Evolutionary conservation across 2,113 vertebrate genomes (phyloP), one percentile per base, ranked within the genome.

Genomic region (Cathartes aura): DNA sequence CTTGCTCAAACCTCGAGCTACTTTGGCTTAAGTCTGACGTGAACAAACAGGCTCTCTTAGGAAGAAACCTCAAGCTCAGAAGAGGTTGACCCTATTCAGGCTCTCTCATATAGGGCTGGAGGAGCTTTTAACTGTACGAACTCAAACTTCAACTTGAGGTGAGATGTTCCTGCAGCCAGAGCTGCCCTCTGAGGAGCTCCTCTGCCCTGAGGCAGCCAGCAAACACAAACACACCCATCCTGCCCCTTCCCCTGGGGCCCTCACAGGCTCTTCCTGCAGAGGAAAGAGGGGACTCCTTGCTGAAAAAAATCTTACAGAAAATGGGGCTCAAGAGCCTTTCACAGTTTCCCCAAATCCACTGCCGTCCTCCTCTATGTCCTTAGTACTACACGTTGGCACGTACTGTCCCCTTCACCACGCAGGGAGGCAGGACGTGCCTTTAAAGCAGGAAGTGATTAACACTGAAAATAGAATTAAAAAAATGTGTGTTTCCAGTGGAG

Each of bases 341-440:
- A 29, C 27, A 36, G 27, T 14, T 53, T 36, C 73, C 43, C 53
- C 56, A 45, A 30, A 89, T 29, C 36, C 38, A 2, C 15, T 30
- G 45, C 29, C 5, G 6, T 63, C 66, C 52, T 68, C 32, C 47
- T 59, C 55, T 13, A 6, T 11, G 19, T 38, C 70, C 58, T 50
- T 2, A 22, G 30, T 3, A 3, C 1, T 6, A 38, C 2, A 2
- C 0, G 0, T 2, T 36, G 81, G 81, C 60, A 62, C 0, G 0
- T 11, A 2, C 17, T 48, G 43, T 79, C 66, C 58, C 50, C 47
- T 73, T 58, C 55, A 13, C 27, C 3, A 7, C 0, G 0, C 38
- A 29, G 36, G 43, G 53, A 82, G 73, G 73, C 43, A 55, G 58
- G 48, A 93, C 55, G 43, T 82, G 76, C 68, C 60, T 52, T 66